Base-by-base conservation (phyloP, 2,888 invertebrate genomes). In the Tuberolachnus salignus region DNA sequence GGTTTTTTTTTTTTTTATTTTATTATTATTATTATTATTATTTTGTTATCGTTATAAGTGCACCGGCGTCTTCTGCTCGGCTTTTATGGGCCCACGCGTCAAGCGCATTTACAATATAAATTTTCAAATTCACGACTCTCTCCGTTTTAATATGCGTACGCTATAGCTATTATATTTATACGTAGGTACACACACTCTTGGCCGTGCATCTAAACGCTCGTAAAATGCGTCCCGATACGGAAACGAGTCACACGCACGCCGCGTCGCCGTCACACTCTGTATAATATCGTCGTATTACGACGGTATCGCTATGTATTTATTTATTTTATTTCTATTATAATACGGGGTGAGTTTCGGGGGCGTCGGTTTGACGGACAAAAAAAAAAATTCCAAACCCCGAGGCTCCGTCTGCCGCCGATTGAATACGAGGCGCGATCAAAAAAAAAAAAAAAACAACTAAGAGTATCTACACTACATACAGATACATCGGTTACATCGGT, bases 71-170 rank as follows among this genome's bases (percentile, higher is more conserved):
- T 73, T 63, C 72, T 16, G 61, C 34, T 73, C 21, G 6, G 16
- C n/a, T 73, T 61, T 73, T 73, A 73, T 61, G 61, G 61, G 51
- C 51, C 34, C 72, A 21, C 34, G 51, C 61, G 61, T 73, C 72
- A 51, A 61, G 49, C 34, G 61, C 49, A 61, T 73, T 61, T 63
- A 11, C 61, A 19, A 34, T 51, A 73, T 73, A 63, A 21, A 63
- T 63, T 61, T 61, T 61, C 49, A 6, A 21, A 71, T 61, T 19
- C 34, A 14, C n/a, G 19, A 46, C 14, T 14, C 46, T 34, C 26
- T 63, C 21, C 61, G 10, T 63, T 51, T n/a, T 61, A 42, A 61
- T 73, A 61, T 6, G 11, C n/a, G 26, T 46, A 23, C 6, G n/a
- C 11, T n/a, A 13, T 70, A 3, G 16, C 44, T 21, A 16, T 51